These are phyloP conservation scores for Cephus pulcher DNA, from an alignment of 2,888 invertebrate species.

Conservation along the genomic window DNA sequence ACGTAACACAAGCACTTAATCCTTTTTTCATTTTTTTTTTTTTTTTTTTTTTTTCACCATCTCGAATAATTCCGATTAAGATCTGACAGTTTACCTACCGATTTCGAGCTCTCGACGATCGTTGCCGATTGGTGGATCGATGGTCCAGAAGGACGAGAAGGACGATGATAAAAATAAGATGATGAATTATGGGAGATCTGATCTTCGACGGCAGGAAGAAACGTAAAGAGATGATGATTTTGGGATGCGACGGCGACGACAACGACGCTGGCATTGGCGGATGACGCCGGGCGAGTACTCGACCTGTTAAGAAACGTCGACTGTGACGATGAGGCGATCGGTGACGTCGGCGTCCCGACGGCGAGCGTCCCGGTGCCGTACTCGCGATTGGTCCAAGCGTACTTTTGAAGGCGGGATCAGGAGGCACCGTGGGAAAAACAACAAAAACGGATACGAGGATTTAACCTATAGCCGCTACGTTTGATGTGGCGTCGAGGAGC, in stretches of 20 bases:
- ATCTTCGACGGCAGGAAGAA: background rate
- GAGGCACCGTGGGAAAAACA: conserved; percentile 64
- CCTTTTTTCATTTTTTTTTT: background rate
- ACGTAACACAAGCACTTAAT: background rate
- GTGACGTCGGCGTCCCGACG: conserved; percentile 38
- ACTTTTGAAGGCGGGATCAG: conserved; percentile 67
- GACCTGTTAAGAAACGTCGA: conserved; percentile 30
- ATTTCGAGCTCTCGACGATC: background rate
- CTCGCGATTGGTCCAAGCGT: conserved; percentile 59
- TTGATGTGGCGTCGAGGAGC: conserved; percentile 57
- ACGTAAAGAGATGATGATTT: background rate
- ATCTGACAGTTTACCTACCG: background rate
- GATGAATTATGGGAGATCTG: background rate
- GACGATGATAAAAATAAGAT: background rate
- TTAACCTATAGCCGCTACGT: conserved; percentile 66
- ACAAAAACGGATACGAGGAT: conserved; percentile 63
- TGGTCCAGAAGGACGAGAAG: background rate
- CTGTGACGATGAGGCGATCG: conserved; percentile 36
- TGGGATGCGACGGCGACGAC: conserved; percentile 1
- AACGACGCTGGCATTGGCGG: conserved; percentile 20
- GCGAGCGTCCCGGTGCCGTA: conserved; percentile 32
- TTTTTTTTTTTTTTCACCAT: background rate
- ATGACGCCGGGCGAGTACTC: conserved; percentile 27
- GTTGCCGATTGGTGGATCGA: background rate
- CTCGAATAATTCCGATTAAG: background rate